Evolutionary conservation across 2,113 vertebrate species (phyloP).

Genomic region (Melanerpes aurifrons): DNA sequence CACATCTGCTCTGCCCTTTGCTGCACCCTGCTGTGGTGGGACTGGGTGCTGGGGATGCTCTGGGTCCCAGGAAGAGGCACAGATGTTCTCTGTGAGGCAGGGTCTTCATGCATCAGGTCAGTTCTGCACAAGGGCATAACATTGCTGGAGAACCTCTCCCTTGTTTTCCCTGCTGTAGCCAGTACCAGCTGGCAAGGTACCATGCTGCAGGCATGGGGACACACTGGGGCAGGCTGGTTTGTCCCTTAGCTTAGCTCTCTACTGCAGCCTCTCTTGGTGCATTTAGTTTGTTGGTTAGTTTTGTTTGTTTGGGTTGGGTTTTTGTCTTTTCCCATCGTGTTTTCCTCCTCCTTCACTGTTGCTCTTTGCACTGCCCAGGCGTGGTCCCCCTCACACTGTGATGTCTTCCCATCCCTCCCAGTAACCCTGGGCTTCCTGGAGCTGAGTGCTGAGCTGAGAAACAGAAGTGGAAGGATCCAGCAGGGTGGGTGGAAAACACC

Average conservation of each 20-base stretch:
- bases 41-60: neutral
- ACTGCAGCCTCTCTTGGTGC: neutral
- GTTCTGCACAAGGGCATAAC: neutral
- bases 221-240: neutral
- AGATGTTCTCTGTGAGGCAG: neutral
- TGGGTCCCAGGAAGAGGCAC: neutral
- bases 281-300: too few relatives aligned
- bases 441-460: neutral
- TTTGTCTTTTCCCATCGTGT: neutral
- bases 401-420: neutral
- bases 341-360: neutral
- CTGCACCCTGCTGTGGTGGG: neutral
- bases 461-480: neutral
- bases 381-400: neutral
- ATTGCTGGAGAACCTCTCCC: neutral
- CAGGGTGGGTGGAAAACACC: constrained; percentile 12
- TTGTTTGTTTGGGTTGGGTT: too few relatives aligned
- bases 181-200: neutral
- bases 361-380: neutral
- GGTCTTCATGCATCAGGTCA: neutral
- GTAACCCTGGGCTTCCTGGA: neutral
- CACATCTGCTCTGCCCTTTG: neutral
- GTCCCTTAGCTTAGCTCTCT: neutral
- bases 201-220: fast-evolving
- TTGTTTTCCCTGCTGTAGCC: neutral